phyloP scores from a whole-genome alignment of 2,797 vertebrate genomes.

The Novumbra hubbsi region DNA sequence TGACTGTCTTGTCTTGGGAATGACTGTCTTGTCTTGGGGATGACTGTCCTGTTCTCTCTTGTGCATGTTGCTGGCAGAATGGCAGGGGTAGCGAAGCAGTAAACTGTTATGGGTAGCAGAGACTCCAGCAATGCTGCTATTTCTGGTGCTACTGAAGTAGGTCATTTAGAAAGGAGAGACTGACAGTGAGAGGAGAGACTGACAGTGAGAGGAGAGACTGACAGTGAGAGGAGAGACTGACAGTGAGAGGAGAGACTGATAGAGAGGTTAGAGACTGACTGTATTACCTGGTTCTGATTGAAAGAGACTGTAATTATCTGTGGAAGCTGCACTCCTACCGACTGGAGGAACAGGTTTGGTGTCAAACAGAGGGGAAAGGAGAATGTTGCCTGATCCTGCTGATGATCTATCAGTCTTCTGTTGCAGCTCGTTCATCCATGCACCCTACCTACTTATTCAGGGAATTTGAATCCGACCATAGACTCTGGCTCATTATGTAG shows the following conservation, averaged over 20 bases:
- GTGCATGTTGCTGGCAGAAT: slow-evolving; percentile 18
- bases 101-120: slow-evolving; percentile 82
- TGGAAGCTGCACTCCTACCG: slow-evolving; percentile 47
- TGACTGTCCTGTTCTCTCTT: too few relatives aligned
- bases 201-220: background rate
- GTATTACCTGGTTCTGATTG: slow-evolving; percentile 25
- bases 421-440: background rate
- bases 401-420: background rate
- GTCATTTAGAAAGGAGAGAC: slow-evolving; percentile 71
- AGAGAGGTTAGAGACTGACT: background rate
- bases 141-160: slow-evolving; percentile 88
- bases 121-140: slow-evolving; percentile 86
- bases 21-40: too few relatives aligned
- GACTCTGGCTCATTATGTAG: too few relatives aligned
- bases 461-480: too few relatives aligned
- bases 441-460: background rate
- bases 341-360: slow-evolving; percentile 42
- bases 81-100: slow-evolving; percentile 81
- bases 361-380: background rate
- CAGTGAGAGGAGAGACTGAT: background rate
- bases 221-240: background rate
- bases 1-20: too few relatives aligned
- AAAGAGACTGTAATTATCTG: slow-evolving; percentile 62
- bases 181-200: background rate
- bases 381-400: background rate